Base-by-base conservation (phyloP, 2,888 invertebrate genomes). In the Tetragnatha montana region DNA sequence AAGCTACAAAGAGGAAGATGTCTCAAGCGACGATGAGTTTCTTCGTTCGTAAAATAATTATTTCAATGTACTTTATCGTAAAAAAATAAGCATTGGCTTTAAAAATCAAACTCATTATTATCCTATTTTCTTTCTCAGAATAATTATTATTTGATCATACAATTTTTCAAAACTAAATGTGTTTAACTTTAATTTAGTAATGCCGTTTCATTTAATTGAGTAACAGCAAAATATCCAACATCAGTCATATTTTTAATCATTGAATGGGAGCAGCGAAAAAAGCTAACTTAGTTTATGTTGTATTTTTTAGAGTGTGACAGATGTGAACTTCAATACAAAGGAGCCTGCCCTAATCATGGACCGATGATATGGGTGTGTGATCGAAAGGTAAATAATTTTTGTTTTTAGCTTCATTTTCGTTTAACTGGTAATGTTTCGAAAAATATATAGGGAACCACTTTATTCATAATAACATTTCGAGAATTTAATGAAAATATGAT, bases 331-430 rank as follows among this genome's bases (percentile, higher is more conserved):
- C 81, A 81, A 2, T 76, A 87, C 70, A 78, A 81, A 71, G 87
- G 87, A 60, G 78, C 76, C 17, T 87, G 87, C 19, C 87, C 87
- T 10, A n/a, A 50, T 6, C 87, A 87, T 47, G 87, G 87, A 4
- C 87, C 87, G 0, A 87, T 87, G 81, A 19, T 87, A 0, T 51
- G 75, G 0, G 76, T 87, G 14, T 87, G 87, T 21, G 87, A 87
- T 51, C 60, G 35, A 35, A 87, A 78, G 76, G 87, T 87, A 87
- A 50, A 8, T 10, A 10, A 8, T 6, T 14, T 21, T 8, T 19
- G 14, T 73, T 19, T 73, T 47, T 0, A n/a, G 1, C 19, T 14
- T 14, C 8, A 2, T 22, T 4, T 4, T 69, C 17, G 19, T n/a
- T 69, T 4, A 69, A 69, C 19, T n/a, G 19, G 19, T 8, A 19